phyloP scores from a whole-genome alignment of 2,888 invertebrate species.

The Muschampia plurimacula region DNA sequence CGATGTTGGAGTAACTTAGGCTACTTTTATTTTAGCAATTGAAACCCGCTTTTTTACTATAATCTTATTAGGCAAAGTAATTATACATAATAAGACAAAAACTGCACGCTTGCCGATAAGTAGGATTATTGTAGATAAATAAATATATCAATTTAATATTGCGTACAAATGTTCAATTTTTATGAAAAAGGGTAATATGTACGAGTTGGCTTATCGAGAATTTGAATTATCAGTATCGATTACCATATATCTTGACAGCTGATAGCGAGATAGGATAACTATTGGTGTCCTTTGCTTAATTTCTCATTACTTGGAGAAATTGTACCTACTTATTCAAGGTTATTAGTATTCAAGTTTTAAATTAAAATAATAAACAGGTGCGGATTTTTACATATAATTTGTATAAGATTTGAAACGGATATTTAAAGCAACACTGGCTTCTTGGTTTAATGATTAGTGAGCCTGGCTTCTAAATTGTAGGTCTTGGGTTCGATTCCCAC shows the following conservation, averaged over 20 bases:
- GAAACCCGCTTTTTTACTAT: no score
- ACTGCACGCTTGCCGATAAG: neutral
- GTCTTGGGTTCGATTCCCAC: neutral
- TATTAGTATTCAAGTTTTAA: neutral
- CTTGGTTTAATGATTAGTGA: neutral
- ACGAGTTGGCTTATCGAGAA: slow-evolving; percentile 61
- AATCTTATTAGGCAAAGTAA: neutral
- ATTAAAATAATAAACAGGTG: neutral
- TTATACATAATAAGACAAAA: neutral
- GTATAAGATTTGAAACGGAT: neutral
- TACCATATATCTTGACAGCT: slow-evolving; percentile 64
- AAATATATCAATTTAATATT: neutral
- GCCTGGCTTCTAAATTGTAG: neutral
- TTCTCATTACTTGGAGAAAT: slow-evolving; percentile 21
- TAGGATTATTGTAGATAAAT: neutral
- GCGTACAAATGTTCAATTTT: slow-evolving; percentile 17
- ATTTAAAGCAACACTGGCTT: neutral
- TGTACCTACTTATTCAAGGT: slow-evolving; percentile 6
- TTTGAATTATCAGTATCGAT: slow-evolving; percentile 70
- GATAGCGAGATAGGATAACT: slow-evolving; percentile 60
- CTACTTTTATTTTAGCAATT: no score
- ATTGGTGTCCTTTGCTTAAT: slow-evolving; percentile 48
- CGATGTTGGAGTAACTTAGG: no score
- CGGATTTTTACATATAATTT: neutral
- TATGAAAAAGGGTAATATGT: slow-evolving; percentile 32